phyloP scores from a whole-genome alignment of 2,888 invertebrate genomes.

The Polydrusus tereticollis region DNA sequence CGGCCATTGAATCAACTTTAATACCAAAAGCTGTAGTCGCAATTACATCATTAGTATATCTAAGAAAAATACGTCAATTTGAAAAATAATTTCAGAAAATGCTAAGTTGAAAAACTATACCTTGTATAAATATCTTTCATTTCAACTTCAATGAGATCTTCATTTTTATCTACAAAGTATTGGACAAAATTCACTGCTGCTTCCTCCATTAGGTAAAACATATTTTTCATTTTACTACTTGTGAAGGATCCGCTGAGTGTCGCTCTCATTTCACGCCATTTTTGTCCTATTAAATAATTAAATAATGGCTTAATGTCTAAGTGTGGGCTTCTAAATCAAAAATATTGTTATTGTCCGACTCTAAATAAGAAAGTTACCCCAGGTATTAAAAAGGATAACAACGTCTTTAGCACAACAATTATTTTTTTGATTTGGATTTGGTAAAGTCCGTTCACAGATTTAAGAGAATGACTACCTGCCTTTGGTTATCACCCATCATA shows the following conservation, averaged over 20 bases:
- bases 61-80: slow-evolving; percentile 56
- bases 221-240: slow-evolving; percentile 61
- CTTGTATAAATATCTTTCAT: slow-evolving; percentile 67
- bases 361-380: too few species aligned
- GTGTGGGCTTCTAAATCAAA: too few species aligned
- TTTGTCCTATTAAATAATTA: slow-evolving; percentile 49
- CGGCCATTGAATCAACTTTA: slow-evolving; percentile 50
- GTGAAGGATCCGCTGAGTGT: slow-evolving; percentile 66
- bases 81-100: background rate
- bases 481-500: too few species aligned
- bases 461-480: too few species aligned
- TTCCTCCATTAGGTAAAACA: slow-evolving; percentile 56
- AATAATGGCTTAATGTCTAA: too few species aligned
- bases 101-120: slow-evolving; percentile 56
- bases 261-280: slow-evolving; percentile 65
- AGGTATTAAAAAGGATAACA: too few species aligned
- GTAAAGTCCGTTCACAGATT: too few species aligned
- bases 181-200: slow-evolving; percentile 41
- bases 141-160: slow-evolving; percentile 61
- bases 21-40: slow-evolving; percentile 39
- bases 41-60: slow-evolving; percentile 36
- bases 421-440: too few species aligned
- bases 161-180: slow-evolving; percentile 45
- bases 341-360: too few species aligned
- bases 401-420: too few species aligned